Percentiles rank a stretch among this genome's conserved stretches.
Conservation (phyloP, 1,140 invertebrate genomes). For the Aphis craccivora region DNA sequence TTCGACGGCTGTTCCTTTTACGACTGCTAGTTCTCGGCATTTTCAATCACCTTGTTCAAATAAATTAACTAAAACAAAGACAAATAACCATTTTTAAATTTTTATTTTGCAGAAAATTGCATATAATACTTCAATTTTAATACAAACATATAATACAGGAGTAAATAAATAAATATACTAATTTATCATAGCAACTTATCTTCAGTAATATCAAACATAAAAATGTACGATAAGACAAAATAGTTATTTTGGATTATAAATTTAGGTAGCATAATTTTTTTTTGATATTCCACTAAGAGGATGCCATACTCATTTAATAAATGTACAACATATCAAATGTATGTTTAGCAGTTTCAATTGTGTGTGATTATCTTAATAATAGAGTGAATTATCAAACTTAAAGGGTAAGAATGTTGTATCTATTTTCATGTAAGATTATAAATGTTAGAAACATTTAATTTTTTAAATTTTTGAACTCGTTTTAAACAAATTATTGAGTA, state of each 20-base stretch:
- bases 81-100: background rate
- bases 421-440: no score
- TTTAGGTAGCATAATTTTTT: background rate
- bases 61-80: constrained; percentile 11
- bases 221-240: background rate
- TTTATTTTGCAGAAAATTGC: background rate
- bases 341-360: no score
- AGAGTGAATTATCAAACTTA: no score
- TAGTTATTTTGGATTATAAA: background rate
- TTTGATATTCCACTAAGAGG: background rate
- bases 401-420: no score
- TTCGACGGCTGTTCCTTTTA: background rate
- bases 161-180: background rate
- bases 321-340: no score
- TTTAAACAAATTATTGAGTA: no score
- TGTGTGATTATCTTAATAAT: no score
- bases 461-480: no score
- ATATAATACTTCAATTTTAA: background rate
- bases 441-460: no score
- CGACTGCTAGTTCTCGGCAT: constrained; percentile 33
- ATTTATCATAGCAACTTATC: constrained; percentile 11
- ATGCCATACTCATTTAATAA: no score
- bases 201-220: background rate
- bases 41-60: background rate
- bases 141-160: background rate